phyloP scores from a whole-genome alignment of 1,140 invertebrate species.

The Brachionus koreanus region DNA sequence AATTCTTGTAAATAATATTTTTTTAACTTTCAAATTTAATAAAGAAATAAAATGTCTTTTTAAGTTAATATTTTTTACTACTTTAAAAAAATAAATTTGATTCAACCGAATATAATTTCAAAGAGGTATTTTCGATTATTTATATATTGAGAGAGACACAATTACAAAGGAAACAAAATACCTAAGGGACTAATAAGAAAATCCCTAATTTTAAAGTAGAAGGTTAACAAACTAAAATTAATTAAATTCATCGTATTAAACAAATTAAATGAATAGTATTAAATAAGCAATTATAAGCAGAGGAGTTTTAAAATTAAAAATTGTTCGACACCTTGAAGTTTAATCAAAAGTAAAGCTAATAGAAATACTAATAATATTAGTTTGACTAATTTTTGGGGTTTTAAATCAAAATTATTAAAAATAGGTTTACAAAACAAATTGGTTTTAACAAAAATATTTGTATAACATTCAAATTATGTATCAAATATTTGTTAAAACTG shows the following conservation, averaged over 20 bases:
- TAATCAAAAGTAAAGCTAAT: neutral
- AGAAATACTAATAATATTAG: neutral
- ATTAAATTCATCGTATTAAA: neutral
- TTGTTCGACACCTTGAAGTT: neutral
- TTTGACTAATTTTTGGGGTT: neutral
- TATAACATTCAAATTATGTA: neutral
- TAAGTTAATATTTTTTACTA: no score
- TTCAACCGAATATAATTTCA: neutral
- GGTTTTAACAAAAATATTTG: neutral
- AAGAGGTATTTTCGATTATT: neutral
- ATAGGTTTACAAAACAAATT: conserved; percentile 3
- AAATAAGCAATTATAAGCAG: neutral
- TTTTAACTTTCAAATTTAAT: no score
- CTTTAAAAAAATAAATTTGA: no score
- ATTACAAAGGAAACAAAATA: neutral
- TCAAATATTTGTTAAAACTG: neutral
- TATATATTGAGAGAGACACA: neutral
- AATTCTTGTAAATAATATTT: no score
- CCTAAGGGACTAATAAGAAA: neutral
- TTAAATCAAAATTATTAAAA: neutral
- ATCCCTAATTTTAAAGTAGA: neutral
- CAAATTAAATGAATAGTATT: neutral
- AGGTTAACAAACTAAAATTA: neutral
- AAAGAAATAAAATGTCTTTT: no score
- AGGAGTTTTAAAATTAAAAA: neutral